A percentile compares a stretch with the other conserved stretches of the same genome.
Evolutionary conservation across 2,888 invertebrate species (phyloP).

Genomic region (Antitype chi): DNA sequence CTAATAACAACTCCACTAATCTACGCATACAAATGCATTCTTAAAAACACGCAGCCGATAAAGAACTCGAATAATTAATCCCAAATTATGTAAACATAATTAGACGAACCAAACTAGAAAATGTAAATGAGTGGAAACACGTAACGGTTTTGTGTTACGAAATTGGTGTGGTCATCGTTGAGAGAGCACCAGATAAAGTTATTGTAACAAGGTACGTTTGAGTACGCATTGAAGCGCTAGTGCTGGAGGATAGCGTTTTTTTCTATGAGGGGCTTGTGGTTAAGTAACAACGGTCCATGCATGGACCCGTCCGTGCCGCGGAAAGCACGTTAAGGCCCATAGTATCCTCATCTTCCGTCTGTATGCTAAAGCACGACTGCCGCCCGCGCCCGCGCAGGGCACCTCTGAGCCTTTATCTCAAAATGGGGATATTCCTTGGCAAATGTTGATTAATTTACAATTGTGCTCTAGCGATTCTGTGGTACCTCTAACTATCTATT

Average conservation of each 20-base stretch:
- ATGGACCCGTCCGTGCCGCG: no score
- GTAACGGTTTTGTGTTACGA: slow-evolving; percentile 65
- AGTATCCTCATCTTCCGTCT: no score
- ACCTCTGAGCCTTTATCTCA: no score
- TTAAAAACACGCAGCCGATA: slow-evolving; percentile 34
- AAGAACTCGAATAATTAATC: slow-evolving; percentile 59
- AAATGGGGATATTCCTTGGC: no score
- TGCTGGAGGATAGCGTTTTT: slow-evolving; percentile 37
- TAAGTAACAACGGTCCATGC: no score
- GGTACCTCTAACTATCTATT: no score
- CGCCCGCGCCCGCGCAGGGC: no score
- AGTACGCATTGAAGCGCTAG: slow-evolving; percentile 26
- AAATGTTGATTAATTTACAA: no score
- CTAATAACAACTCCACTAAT: background rate
- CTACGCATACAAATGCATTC: slow-evolving; percentile 13
- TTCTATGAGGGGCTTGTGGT: no score
- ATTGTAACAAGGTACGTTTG: slow-evolving; percentile 62
- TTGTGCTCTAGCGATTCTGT: no score
- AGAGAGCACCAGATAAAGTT: slow-evolving; percentile 67
- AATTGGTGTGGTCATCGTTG: slow-evolving; percentile 58
- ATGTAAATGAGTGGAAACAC: slow-evolving; percentile 61
- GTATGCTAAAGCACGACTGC: no score
- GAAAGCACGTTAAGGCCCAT: no score
- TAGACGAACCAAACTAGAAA: slow-evolving; percentile 58
- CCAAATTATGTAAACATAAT: slow-evolving; percentile 67